Evolutionary conservation across 2,113 vertebrate genomes (phyloP).

Genomic region (Entelurus aequoreus): DNA sequence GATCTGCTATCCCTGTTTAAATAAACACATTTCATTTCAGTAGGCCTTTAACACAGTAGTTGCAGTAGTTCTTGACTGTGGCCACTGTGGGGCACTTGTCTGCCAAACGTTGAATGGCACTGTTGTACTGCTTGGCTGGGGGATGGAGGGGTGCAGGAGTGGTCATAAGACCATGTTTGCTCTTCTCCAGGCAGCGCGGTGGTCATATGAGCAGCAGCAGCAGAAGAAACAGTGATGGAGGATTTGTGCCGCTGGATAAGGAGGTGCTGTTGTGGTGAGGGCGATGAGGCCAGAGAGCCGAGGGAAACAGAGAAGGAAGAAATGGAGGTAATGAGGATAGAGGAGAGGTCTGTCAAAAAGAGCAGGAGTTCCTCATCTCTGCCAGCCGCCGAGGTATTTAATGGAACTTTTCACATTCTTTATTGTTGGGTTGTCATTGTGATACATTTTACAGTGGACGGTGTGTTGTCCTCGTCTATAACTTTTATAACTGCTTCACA

Average conservation of each 20-base stretch:
- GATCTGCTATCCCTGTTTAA: too few species aligned
- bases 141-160: background rate
- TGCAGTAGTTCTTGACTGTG: background rate
- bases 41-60: too few species aligned
- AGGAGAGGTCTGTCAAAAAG: constrained; percentile 18
- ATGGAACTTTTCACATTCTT: background rate
- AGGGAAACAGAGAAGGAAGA: constrained; percentile 13
- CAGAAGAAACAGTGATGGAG: constrained; percentile 57
- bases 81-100: background rate
- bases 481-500: too few species aligned
- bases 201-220: constrained; percentile 70
- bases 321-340: constrained; percentile 21
- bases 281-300: constrained; percentile 17
- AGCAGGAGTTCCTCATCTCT: constrained; percentile 48
- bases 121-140: constrained; percentile 9
- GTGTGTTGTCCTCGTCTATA: too few species aligned
- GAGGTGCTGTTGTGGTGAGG: constrained; percentile 46
- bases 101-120: constrained; percentile 12
- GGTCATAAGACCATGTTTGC: constrained; percentile 76
- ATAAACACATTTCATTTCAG: too few species aligned
- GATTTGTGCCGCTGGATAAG: constrained; percentile 34
- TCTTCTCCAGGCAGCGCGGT: constrained; percentile 58
- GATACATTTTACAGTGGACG: background rate
- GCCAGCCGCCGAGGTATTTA: constrained; percentile 52
- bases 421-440: background rate